phyloP scores from a whole-genome alignment of 2,113 vertebrate genomes.

The Nothocercus julius region DNA sequence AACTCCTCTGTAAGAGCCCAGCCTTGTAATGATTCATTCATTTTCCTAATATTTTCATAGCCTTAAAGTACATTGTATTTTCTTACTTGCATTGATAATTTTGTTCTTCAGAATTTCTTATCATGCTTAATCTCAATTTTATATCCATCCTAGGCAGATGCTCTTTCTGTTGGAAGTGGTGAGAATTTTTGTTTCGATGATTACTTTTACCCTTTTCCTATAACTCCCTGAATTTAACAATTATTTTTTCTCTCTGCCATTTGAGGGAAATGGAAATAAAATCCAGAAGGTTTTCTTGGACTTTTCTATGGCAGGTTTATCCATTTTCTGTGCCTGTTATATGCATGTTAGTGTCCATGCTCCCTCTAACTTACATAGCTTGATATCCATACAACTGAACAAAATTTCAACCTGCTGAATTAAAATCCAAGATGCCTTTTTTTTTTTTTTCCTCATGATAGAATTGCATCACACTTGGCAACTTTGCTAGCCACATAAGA shows the following conservation, averaged over 20 bases:
- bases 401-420: neutral
- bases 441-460: neutral
- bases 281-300: neutral
- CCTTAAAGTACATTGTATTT: constrained; percentile 3
- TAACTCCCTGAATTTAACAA: neutral
- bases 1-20: neutral
- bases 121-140: constrained; percentile 21
- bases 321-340: neutral
- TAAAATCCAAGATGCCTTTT: neutral
- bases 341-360: neutral
- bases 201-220: constrained; percentile 11
- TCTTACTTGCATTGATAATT: constrained; percentile 23
- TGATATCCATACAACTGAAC: neutral
- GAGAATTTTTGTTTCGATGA: constrained; percentile 35
- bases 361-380: neutral
- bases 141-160: neutral
- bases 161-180: constrained; percentile 23
- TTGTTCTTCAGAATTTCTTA: constrained; percentile 6
- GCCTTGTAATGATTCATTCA: neutral
- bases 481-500: neutral
- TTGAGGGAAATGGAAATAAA: neutral
- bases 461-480: neutral
- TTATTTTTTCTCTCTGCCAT: neutral
- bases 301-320: neutral
- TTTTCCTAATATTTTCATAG: neutral